Conservation (phyloP, 2,113 vertebrate genomes). For the Pleuronectes platessa region DNA sequence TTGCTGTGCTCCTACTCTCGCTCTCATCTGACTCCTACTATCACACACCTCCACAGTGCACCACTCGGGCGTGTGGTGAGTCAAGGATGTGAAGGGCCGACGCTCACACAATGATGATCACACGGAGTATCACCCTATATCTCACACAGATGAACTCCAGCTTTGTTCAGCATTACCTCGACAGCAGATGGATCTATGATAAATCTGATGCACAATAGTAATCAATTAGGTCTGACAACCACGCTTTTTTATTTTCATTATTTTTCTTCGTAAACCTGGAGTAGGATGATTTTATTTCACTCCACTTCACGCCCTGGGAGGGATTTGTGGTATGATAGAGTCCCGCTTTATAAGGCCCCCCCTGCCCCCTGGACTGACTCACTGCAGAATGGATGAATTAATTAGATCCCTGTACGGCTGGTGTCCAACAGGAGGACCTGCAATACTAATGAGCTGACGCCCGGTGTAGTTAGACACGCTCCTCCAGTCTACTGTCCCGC, state of each 20-base stretch:
- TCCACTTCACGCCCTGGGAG: conserved; percentile 7
- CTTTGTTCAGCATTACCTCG: conserved; percentile 1
- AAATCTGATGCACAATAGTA: conserved; percentile 13
- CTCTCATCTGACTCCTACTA: conserved; percentile 47
- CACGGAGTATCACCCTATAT: conserved; percentile 19
- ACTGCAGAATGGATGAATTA: conserved; percentile 61
- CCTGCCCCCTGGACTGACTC: conserved; percentile 42
- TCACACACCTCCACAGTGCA: conserved; percentile 53
- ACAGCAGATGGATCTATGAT: conserved; percentile 19
- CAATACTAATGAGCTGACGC: conserved; percentile 67
- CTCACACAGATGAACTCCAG: conserved; percentile 8
- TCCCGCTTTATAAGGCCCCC: conserved; percentile 47
- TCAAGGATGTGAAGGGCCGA: conserved; percentile 46
- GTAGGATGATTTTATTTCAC: conserved; percentile 38
- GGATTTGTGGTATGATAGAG: conserved; percentile 10
- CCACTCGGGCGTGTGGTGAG: conserved; percentile 40
- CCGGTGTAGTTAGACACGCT: conserved; percentile 56
- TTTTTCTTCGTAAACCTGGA: conserved; percentile 1
- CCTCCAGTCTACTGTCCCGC: conserved; percentile 61
- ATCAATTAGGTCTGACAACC: conserved; percentile 42
- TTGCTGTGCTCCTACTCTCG: conserved; percentile 7
- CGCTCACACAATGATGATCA: conserved; percentile 27
- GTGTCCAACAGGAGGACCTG: conserved; percentile 56
- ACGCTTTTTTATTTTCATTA: not conserved
- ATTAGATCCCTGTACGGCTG: conserved; percentile 60